Evolutionary conservation across 2,113 vertebrate species (phyloP).

Genomic region (Mixornis gularis): DNA sequence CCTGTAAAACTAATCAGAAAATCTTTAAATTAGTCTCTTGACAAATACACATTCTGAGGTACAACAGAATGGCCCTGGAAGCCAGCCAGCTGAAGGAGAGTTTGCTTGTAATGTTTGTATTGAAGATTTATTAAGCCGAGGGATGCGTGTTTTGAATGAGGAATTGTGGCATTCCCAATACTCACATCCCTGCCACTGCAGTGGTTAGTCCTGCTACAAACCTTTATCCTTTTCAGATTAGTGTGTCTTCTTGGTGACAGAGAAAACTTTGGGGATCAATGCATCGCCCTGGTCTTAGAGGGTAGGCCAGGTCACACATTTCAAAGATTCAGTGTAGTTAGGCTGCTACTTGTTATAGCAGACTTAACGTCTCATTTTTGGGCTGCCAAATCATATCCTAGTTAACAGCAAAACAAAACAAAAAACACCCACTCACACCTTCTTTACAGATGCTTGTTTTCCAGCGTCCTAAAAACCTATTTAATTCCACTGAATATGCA

Average conservation of each 20-base stretch:
- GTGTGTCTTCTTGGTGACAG: neutral
- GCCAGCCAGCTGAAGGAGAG: neutral
- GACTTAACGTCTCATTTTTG: neutral
- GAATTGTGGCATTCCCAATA: neutral
- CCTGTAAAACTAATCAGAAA: neutral
- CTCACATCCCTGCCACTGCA: neutral
- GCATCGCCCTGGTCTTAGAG: neutral
- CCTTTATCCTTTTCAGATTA: neutral
- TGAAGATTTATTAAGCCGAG: neutral
- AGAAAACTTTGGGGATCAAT: neutral
- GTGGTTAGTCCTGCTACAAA: neutral
- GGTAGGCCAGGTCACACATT: neutral
- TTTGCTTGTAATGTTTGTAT: neutral
- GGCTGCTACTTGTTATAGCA: neutral
- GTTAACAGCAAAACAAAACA: neutral
- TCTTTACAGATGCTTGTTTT: neutral
- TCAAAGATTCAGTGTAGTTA: neutral
- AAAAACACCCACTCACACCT: neutral
- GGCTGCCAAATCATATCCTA: neutral
- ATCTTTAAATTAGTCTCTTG: neutral
- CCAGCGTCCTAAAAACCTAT: neutral
- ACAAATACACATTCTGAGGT: neutral
- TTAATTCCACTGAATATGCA: neutral
- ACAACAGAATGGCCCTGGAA: neutral
- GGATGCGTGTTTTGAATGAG: neutral